A percentile compares a stretch with the other conserved stretches of the same genome.
Conservation (phyloP, 2,888 invertebrate species). For the Fragum sueziense region DNA sequence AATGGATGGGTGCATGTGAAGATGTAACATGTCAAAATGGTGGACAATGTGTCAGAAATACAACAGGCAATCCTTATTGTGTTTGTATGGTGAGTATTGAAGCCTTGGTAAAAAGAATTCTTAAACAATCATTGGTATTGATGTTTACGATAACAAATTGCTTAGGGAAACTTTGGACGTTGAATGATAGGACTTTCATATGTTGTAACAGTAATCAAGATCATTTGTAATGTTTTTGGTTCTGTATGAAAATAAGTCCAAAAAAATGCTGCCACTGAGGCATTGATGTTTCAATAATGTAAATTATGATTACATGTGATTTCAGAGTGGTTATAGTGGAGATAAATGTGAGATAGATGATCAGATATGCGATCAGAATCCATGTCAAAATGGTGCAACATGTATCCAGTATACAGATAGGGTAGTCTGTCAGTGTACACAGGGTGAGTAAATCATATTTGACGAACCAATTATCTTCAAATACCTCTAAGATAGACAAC, state of each 20-base stretch:
- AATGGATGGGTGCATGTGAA: slow-evolving; percentile 58
- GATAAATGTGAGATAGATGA: slow-evolving; percentile 59
- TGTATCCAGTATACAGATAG: slow-evolving; percentile 63
- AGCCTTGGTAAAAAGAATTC: background rate
- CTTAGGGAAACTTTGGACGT: too few relatives aligned
- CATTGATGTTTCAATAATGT: too few relatives aligned
- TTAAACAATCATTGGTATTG: too few relatives aligned
- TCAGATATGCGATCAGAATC: slow-evolving; percentile 62
- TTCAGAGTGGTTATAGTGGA: slow-evolving; percentile 66
- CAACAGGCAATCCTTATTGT: slow-evolving; percentile 17
- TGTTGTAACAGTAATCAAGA: too few relatives aligned
- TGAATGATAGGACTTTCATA: too few relatives aligned
- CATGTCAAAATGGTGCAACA: slow-evolving; percentile 63
- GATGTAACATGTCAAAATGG: slow-evolving; percentile 71
- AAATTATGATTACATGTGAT: background rate
- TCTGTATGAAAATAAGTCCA: too few relatives aligned
- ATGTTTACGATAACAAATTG: too few relatives aligned
- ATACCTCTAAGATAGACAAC: too few relatives aligned
- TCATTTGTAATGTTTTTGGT: too few relatives aligned
- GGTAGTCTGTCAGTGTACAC: slow-evolving; percentile 59
- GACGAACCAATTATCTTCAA: too few relatives aligned
- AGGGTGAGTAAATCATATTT: slow-evolving; percentile 43
- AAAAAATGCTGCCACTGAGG: too few relatives aligned
- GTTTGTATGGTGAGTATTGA: slow-evolving; percentile 46
- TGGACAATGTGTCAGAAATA: slow-evolving; percentile 48